Conservation (phyloP, 2,888 invertebrate genomes). For the Acanthosoma haemorrhoidale region DNA sequence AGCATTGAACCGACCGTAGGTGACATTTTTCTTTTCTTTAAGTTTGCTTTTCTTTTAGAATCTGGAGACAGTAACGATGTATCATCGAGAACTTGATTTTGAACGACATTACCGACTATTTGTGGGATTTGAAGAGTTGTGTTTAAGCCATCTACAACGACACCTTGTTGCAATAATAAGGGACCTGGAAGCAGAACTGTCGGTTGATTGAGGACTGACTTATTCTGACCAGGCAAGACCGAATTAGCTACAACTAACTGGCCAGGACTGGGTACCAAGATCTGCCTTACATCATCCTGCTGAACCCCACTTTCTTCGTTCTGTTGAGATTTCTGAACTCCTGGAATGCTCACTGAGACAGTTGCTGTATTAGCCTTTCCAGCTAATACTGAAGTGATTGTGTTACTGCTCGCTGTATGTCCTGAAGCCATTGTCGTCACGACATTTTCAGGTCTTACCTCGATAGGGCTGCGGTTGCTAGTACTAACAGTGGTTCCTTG, state of each 20-base stretch:
- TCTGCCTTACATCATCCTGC: constrained; percentile 48
- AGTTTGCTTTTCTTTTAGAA: constrained; percentile 37
- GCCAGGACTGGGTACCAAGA: constrained; percentile 69
- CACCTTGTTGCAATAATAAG: constrained; percentile 70
- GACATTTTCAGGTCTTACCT: constrained; percentile 46
- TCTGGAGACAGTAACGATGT: constrained; percentile 39
- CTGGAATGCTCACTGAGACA: constrained; percentile 56
- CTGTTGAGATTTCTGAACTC: constrained; percentile 26
- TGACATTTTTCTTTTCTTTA: constrained; percentile 35
- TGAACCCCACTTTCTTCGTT: constrained; percentile 38
- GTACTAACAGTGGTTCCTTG: constrained; percentile 81
- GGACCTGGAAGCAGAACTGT: constrained; percentile 71
- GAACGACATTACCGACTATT: constrained; percentile 47
- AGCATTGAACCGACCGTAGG: constrained; percentile 44
- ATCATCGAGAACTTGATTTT: constrained; percentile 40
- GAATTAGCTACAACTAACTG: constrained; percentile 55
- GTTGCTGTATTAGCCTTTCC: constrained; percentile 71
- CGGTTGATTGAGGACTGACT: constrained; percentile 66
- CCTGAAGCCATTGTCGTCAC: constrained; percentile 65
- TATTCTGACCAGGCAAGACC: constrained; percentile 44
- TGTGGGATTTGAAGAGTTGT: constrained; percentile 62
- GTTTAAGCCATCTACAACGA: constrained; percentile 71
- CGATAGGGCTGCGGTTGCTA: constrained; percentile 68
- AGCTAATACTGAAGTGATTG: constrained; percentile 73
- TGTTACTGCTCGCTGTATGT: constrained; percentile 71